These are phyloP conservation scores for Amiota communis DNA, from an alignment of 2,888 invertebrate genomes.

Conservation along the genomic window DNA sequence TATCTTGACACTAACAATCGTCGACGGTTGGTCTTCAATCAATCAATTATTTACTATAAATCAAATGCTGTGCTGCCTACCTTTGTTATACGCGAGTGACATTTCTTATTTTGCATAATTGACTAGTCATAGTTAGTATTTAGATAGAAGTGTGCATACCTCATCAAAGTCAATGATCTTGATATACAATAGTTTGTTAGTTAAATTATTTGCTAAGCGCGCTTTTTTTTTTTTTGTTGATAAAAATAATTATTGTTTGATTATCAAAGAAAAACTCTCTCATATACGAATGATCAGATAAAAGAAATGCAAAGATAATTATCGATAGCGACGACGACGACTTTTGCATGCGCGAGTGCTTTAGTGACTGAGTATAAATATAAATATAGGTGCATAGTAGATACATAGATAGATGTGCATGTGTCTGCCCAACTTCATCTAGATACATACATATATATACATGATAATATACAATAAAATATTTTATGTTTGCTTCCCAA, in stretches of 20 bases:
- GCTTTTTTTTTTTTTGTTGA: too few species aligned
- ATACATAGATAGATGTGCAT: not conserved
- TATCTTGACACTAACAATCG: not conserved
- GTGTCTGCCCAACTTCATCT: not conserved
- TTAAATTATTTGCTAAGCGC: not conserved
- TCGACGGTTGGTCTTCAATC: not conserved
- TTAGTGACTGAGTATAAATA: not conserved
- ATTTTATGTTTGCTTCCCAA: not conserved
- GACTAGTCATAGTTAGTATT: too few species aligned
- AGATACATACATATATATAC: not conserved
- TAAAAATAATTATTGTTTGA: not conserved
- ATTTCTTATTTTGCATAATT: too few species aligned
- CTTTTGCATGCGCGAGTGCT: conserved; percentile 7
- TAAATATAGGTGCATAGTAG: not conserved
- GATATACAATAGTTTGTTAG: not conserved
- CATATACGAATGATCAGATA: too few species aligned
- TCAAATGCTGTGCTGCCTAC: too few species aligned
- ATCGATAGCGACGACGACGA: not conserved
- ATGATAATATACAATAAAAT: not conserved
- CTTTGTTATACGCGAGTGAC: too few species aligned
- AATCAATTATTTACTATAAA: not conserved
- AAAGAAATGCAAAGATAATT: too few species aligned
- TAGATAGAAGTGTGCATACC: too few species aligned
- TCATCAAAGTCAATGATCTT: not conserved
- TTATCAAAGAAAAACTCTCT: not conserved